These are phyloP conservation scores for Bambusicola thoracicus DNA, from an alignment of 2,113 vertebrate species.

Conservation along the genomic window DNA sequence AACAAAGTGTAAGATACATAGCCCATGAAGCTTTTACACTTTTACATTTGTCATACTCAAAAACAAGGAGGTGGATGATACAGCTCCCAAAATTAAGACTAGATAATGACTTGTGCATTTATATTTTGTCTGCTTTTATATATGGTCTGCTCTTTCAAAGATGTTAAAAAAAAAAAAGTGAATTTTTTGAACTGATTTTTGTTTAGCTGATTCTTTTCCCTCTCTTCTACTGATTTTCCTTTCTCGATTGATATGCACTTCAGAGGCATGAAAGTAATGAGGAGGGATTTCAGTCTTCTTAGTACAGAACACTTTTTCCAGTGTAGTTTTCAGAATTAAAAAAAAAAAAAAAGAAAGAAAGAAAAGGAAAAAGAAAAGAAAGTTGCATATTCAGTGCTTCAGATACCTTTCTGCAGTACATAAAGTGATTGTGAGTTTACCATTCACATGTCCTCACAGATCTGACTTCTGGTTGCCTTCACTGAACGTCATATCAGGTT, in stretches of 20 bases:
- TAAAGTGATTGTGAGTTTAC: rapidly evolving
- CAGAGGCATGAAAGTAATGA: background rate
- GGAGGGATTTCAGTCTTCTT: background rate
- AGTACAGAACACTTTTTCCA: background rate
- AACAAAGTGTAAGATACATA: background rate
- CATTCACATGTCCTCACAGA: background rate
- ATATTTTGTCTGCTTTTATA: background rate
- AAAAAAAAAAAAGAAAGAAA: background rate
- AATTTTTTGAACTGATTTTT: background rate
- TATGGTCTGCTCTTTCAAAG: background rate
- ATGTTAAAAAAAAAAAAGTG: background rate
- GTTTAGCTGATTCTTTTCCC: background rate
- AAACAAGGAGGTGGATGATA: background rate
- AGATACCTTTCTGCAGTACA: background rate
- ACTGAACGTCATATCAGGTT: background rate
- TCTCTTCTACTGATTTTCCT: background rate
- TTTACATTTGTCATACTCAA: background rate
- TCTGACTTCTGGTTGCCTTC: background rate
- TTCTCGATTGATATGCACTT: background rate
- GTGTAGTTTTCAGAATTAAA: background rate
- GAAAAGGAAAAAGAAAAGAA: background rate
- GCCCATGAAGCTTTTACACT: background rate
- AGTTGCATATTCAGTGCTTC: background rate
- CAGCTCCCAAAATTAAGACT: background rate
- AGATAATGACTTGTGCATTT: background rate